phyloP scores from a whole-genome alignment of 2,797 vertebrate genomes.

The Megaceryle alcyon region DNA sequence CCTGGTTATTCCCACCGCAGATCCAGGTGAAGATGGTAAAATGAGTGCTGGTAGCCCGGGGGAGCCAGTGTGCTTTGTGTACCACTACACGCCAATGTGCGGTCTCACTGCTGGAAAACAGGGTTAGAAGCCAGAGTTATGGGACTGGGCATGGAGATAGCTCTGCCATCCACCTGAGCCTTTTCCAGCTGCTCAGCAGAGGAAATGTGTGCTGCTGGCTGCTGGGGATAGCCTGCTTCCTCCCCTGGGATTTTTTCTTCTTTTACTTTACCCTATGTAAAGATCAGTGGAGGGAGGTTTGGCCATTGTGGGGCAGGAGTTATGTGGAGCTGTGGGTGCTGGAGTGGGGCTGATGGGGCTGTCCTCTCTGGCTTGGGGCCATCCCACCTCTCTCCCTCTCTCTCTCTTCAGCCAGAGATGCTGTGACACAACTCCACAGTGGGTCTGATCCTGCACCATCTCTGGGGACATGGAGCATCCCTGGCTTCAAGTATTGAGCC shows the following conservation, averaged over 20 bases:
- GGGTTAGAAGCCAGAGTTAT: neutral
- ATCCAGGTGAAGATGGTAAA: neutral
- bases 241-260: neutral
- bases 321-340: neutral
- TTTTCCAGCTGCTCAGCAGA: neutral
- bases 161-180: accelerated
- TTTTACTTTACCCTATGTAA: neutral
- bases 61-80: accelerated
- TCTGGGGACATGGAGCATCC: neutral
- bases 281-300: neutral
- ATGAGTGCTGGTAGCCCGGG: neutral
- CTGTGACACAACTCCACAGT: accelerated
- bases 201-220: neutral
- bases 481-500: accelerated
- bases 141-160: accelerated
- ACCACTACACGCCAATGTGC: accelerated
- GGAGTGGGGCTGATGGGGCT: neutral
- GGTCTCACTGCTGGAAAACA: neutral
- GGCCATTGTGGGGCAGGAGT: accelerated
- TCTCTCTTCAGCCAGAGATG: neutral
- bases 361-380: neutral
- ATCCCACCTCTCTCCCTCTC: neutral
- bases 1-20: neutral
- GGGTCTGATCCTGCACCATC: neutral
- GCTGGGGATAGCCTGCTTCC: neutral